Evolutionary conservation across 2,797 vertebrate genomes (phyloP).

Genomic region (Leptodactylus fallax): DNA sequence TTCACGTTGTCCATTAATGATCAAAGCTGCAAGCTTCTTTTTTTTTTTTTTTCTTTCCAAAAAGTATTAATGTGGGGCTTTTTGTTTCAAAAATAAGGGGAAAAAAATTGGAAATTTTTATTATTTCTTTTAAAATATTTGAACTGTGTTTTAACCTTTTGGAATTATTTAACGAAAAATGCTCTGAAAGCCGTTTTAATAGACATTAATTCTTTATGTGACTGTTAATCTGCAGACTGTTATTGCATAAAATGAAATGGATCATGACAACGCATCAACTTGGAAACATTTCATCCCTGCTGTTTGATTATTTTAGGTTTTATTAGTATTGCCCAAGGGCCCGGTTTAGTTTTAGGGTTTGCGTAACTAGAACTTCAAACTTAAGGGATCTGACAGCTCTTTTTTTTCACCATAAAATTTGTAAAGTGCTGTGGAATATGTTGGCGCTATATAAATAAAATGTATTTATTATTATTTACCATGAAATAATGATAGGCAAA

Average conservation of each 20-base stretch:
- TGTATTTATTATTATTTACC: too few relatives aligned
- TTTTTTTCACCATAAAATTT: too few relatives aligned
- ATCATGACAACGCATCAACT: not conserved
- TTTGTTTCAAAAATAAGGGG: not conserved
- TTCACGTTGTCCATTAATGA: not conserved
- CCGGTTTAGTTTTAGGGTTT: not conserved
- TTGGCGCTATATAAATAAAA: too few relatives aligned
- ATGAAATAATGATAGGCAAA: too few relatives aligned
- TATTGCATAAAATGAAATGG: not conserved
- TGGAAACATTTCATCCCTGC: conserved; percentile 7
- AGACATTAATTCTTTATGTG: conserved; percentile 10
- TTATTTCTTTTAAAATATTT: not conserved
- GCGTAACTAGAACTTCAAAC: not conserved
- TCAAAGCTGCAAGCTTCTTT: too few relatives aligned
- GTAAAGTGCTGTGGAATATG: too few relatives aligned
- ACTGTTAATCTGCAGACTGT: conserved; percentile 1
- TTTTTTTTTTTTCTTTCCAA: not conserved
- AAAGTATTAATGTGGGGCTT: not conserved
- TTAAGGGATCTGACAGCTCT: not conserved
- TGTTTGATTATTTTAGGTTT: not conserved
- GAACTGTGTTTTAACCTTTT: not conserved
- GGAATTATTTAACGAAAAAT: not conserved
- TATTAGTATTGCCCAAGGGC: not conserved
- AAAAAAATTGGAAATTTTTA: not conserved
- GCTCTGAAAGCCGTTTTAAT: not conserved